Percentiles rank a stretch among this genome's conserved stretches.
Evolutionary conservation across 1,140 invertebrate genomes (phyloP).

Genomic region (Aphaenogaster ashmeadi): DNA sequence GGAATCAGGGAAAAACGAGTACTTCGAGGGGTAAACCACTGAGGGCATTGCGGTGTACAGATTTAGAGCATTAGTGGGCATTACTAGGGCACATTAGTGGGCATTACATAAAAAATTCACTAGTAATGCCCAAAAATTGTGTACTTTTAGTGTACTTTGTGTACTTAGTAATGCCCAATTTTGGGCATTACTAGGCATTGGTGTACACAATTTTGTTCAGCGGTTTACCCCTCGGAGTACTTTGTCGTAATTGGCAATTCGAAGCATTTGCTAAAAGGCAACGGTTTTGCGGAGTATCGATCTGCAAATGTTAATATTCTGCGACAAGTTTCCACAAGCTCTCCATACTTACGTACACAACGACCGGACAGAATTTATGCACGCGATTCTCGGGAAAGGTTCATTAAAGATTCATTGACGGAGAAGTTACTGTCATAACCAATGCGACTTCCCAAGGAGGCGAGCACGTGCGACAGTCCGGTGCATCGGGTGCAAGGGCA

Average conservation of each 20-base stretch:
- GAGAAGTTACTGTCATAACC: slow-evolving; percentile 17
- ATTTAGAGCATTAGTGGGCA: no score
- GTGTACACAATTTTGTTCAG: no score
- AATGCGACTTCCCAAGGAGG: background rate
- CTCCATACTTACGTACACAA: background rate
- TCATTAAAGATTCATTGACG: slow-evolving; percentile 43
- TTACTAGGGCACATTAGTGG: no score
- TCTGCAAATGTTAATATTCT: background rate
- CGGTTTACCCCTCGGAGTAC: no score
- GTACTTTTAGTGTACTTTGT: no score
- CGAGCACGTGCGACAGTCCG: slow-evolving; percentile 25
- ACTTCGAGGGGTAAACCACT: background rate
- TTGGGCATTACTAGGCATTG: no score
- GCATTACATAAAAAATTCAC: no score
- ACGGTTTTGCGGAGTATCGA: slow-evolving; percentile 9
- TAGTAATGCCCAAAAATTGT: no score
- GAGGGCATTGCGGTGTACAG: no score
- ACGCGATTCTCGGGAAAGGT: background rate
- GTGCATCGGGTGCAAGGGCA: slow-evolving; percentile 9
- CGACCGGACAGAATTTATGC: background rate
- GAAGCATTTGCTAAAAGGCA: background rate
- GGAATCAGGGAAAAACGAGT: background rate
- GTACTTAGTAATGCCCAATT: no score
- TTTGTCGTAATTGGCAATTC: background rate
- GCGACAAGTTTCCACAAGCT: background rate